Percentiles rank a stretch among this genome's conserved stretches.
phyloP scores from a whole-genome alignment of 2,888 invertebrate genomes.

The Trissoscelio sp. region DNA sequence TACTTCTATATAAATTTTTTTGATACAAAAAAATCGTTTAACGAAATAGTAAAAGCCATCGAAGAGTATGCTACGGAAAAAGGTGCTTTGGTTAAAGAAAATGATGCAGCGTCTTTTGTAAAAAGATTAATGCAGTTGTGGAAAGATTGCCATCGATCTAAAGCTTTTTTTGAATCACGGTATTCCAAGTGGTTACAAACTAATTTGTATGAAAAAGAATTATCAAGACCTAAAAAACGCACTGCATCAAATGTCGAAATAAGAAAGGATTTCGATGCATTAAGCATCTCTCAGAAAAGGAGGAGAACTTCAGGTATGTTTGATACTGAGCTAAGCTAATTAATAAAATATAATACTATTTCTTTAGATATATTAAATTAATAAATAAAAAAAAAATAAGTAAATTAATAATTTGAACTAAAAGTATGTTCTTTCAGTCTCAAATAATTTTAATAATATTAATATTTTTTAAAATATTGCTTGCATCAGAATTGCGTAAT shows the following conservation, averaged over 20 bases:
- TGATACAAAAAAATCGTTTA: background rate
- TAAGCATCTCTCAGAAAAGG: background rate
- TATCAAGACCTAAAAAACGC: background rate
- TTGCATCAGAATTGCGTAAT: conserved; percentile 17
- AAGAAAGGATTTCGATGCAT: background rate
- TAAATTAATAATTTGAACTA: no score
- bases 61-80: background rate
- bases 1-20: background rate
- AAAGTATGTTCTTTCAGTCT: no score
- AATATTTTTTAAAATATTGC: background rate
- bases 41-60: background rate
- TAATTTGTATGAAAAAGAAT: background rate
- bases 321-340: no score
- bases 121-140: background rate
- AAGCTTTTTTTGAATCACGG: background rate
- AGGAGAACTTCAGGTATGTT: conserved; percentile 3
- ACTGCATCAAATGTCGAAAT: background rate
- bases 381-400: no score
- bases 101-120: background rate
- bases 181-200: background rate
- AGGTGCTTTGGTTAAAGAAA: background rate
- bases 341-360: no score
- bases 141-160: background rate
- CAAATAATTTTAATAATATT: no score
- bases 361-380: no score